These are phyloP conservation scores for Psittacara wagleri DNA, from an alignment of 2,113 vertebrate genomes.

Conservation along the genomic window DNA sequence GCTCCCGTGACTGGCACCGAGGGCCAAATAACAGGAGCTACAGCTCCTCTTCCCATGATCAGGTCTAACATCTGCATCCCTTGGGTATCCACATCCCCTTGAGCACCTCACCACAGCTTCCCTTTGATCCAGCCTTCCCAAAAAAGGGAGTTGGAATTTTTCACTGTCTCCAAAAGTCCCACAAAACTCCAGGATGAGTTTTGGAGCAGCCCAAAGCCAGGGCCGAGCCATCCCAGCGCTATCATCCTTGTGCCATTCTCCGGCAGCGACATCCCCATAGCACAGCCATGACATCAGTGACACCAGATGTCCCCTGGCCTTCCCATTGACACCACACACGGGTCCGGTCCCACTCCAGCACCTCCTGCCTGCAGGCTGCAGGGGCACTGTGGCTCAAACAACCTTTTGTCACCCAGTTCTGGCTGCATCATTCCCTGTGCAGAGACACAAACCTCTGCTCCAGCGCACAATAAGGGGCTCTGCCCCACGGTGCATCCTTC, in stretches of 20 bases:
- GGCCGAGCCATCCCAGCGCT: not conserved
- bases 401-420: not conserved
- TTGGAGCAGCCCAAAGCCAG: not conserved
- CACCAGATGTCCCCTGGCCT: not conserved
- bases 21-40: not conserved
- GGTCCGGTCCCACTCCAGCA: not conserved
- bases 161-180: not conserved
- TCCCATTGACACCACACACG: fast-evolving
- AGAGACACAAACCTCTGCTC: not conserved
- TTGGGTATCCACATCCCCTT: not conserved
- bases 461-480: not conserved
- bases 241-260: not conserved
- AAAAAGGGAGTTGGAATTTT: not conserved
- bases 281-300: not conserved
- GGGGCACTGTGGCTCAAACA: not conserved
- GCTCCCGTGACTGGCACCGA: not conserved
- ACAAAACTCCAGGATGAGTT: not conserved
- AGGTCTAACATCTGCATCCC: not conserved
- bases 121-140: not conserved
- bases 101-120: not conserved
- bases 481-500: not conserved
- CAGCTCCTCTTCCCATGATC: not conserved
- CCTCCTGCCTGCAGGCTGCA: not conserved
- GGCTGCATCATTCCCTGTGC: not conserved
- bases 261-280: not conserved